Base-by-base conservation (phyloP, 1,140 invertebrate species). In the Calliopsis andreniformis region DNA sequence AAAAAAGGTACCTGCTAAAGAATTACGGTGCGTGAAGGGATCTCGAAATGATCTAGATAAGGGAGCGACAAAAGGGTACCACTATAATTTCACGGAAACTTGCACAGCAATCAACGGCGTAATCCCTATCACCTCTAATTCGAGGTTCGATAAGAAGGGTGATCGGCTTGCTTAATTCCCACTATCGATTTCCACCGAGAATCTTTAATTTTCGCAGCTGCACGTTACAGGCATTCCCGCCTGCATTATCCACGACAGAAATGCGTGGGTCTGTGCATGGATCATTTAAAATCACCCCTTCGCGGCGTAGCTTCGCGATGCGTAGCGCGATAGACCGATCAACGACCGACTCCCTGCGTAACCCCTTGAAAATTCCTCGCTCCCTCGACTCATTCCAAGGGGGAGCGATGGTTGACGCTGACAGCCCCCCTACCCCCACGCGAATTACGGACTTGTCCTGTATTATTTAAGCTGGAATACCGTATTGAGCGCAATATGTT, bases 351-450 rank as follows among this genome's bases (percentile, higher is more conserved):
- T 39, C 35, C 35, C 35, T 39, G 35, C 39, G 68, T 79, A 83
- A 84, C 82, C 81, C 82, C 80, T 84, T 83, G 51, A 79, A 39
- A 83, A 83, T 79, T 76, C 80, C 70, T 10, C 47, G 45, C 80
- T 70, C 80, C 82, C 82, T 71, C 28, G 70, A 59, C 55, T 83
- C 83, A 83, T 83, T 76, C 64, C 47, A 53, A 79, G 25, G 80
- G 80, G 76, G 63, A 42, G 58, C 63, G 25, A 28, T 12, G 51
- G 76, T 83, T 71, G 80, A 84, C 82, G 78, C 53, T 83, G 81
- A 82, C 80, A 56, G 75, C 28, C 81, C 82, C 66, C 80, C 63
- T 67, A 70, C 82, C 66, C 80, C 63, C 73, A 70, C 63, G 76
- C 82, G 81, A 67, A 84, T 84, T 79, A 79, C 78, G 58, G 49